Conservation (phyloP, 2,797 vertebrate genomes). For the Carcharodon carcharias region DNA sequence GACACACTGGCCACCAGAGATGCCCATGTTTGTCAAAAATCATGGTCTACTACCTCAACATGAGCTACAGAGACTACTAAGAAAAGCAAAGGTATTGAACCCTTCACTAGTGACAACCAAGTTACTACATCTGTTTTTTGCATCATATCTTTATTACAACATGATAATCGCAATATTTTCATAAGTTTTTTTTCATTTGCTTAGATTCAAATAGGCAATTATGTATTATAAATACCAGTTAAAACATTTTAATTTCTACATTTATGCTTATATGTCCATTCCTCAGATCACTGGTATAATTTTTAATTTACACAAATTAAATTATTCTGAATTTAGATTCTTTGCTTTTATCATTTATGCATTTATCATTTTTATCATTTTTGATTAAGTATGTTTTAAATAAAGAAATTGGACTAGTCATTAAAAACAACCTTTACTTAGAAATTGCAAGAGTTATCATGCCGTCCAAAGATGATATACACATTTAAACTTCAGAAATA, state of each 20-base stretch:
- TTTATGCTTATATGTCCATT: background rate
- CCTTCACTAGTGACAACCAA: background rate
- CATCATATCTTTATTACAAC: background rate
- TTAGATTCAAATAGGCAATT: background rate
- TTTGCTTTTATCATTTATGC: background rate
- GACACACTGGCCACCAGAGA: conserved; percentile 83
- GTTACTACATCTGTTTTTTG: background rate
- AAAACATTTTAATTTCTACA: background rate
- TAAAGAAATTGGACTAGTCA: background rate
- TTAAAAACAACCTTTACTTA: background rate
- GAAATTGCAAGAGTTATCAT: background rate
- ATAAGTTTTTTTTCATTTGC: background rate
- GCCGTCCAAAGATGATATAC: background rate
- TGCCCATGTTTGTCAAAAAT: conserved; percentile 89
- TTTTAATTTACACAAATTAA: background rate
- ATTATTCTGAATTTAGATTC: background rate
- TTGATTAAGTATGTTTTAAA: background rate
- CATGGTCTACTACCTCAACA: conserved; percentile 91
- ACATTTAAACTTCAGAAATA: background rate
- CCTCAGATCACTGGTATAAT: background rate
- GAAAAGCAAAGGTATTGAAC: conserved; percentile 77
- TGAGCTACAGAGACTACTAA: conserved; percentile 87
- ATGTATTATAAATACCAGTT: background rate
- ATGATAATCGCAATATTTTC: background rate
- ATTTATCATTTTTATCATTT: too few relatives aligned